These are phyloP conservation scores for Stegophylla sp. DNA, from an alignment of 2,888 invertebrate genomes.

Conservation along the genomic window DNA sequence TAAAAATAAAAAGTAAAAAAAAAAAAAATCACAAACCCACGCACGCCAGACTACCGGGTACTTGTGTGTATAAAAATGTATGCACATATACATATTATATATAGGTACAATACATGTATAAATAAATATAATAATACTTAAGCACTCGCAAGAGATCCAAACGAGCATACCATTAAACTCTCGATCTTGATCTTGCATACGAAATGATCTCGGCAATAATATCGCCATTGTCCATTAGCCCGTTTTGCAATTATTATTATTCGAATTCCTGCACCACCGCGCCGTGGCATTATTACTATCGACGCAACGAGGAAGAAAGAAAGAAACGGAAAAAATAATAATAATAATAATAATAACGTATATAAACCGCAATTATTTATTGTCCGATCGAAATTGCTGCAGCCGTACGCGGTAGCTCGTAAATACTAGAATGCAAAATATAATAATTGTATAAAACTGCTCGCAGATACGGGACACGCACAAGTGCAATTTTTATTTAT, in stretches of 20 bases:
- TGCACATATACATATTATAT: not conserved
- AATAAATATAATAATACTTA: not conserved
- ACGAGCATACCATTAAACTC: conserved; percentile 54
- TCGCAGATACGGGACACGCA: conserved; percentile 29
- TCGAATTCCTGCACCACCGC: conserved; percentile 37
- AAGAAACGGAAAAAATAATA: too few species aligned
- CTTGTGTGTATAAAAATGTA: not conserved
- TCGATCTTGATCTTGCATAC: conserved; percentile 58
- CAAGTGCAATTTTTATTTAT: not conserved
- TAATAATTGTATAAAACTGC: conserved; percentile 45
- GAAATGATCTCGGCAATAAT: conserved; percentile 56
- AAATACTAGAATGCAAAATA: conserved; percentile 44
- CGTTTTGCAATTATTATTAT: conserved; percentile 49
- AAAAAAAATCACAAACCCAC: conserved; percentile 47
- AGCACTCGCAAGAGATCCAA: conserved; percentile 5
- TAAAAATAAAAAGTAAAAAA: not conserved
- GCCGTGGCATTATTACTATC: conserved; percentile 33
- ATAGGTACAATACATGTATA: not conserved
- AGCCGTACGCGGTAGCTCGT: conserved; percentile 47
- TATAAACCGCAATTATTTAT: conserved; percentile 46
- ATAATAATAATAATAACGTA: too few species aligned
- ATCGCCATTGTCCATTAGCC: conserved; percentile 55
- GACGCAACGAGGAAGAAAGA: conserved; percentile 8
- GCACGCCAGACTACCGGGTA: conserved; percentile 27
- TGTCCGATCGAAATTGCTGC: conserved; percentile 41